Evolutionary conservation across 2,113 vertebrate species (phyloP), one percentile per base, ranked within the genome.

Genomic region (Paraplagusia blochii): DNA sequence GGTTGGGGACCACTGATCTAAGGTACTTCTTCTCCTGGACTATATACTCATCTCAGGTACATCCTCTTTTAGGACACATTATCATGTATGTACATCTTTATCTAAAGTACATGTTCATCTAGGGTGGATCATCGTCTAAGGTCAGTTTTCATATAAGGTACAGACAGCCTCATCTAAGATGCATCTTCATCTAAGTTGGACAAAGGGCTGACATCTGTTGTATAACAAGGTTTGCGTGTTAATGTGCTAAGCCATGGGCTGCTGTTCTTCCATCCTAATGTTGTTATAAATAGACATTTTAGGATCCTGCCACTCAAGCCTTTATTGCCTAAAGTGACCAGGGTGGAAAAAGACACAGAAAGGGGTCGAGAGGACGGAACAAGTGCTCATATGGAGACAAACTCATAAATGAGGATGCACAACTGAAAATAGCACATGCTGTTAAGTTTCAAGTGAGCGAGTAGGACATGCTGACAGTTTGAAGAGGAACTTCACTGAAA

Each of bases 211-310:
- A 56, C 39, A 42, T 72, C 44, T 18, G 47, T 56, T 60, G 62
- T 61, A 40, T 65, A 29, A 19, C 54, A 43, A 59, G 36, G 63
- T 73, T 62, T 74, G 59, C 65, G 60, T 66, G 58, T 66, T 86
- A 81, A 81, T 79, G 65, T 83, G 85, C 53, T 83, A 82, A 86
- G 72, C 79, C 64, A 56, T 44, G 69, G 48, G 39, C 74, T 72
- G 67, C 58, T 74, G 61, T 57, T 73, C 71, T 66, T 77, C 72
- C 58, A 53, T 72, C 53, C 50, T 34, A 44, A 58, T 71, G 53
- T 53, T 75, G 66, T 70, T 85, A 88, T 85, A 88, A 87, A 88
- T 82, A 88, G 79, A 66, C 56, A 59, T 38, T 66, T 76, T 60
- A 69, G 77, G 75, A 73, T 40, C 57, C 54, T 14, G 16, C 53